phyloP scores from a whole-genome alignment of 2,113 vertebrate species.

The Oostethus manadensis region DNA sequence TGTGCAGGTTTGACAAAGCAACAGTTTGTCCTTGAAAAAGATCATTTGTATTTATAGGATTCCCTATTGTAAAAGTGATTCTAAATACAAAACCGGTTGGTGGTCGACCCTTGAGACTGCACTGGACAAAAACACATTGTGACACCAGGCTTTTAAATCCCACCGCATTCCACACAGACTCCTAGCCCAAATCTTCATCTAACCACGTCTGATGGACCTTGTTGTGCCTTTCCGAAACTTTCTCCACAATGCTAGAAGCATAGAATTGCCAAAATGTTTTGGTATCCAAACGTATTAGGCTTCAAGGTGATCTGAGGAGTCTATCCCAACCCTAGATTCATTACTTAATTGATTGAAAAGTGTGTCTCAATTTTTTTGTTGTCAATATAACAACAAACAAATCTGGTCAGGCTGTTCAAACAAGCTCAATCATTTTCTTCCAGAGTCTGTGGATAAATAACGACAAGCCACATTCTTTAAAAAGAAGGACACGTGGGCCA shows the following conservation, averaged over 20 bases:
- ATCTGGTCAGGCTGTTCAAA: constrained; percentile 24
- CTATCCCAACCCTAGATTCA: neutral
- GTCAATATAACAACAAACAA: too few relatives aligned
- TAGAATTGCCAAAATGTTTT: neutral
- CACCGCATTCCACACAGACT: too few relatives aligned
- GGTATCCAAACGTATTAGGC: neutral
- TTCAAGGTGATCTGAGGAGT: neutral
- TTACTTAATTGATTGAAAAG: neutral
- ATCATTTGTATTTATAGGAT: too few relatives aligned
- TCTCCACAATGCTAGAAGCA: neutral
- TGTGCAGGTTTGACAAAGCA: too few relatives aligned
- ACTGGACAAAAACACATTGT: too few relatives aligned
- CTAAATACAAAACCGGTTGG: too few relatives aligned
- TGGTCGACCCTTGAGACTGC: too few relatives aligned
- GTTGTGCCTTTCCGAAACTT: neutral
- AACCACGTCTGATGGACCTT: too few relatives aligned
- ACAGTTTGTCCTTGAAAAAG: too few relatives aligned
- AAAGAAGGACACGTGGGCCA: constrained; percentile 14
- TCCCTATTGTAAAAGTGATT: too few relatives aligned
- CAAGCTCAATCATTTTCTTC: constrained; percentile 18
- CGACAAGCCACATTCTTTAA: constrained; percentile 19
- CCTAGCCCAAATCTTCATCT: too few relatives aligned
- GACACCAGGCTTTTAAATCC: too few relatives aligned
- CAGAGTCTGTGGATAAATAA: constrained; percentile 45
- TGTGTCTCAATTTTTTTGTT: neutral